Base-by-base conservation (phyloP, 2,888 invertebrate genomes). In the Epirrhoe alternata region DNA sequence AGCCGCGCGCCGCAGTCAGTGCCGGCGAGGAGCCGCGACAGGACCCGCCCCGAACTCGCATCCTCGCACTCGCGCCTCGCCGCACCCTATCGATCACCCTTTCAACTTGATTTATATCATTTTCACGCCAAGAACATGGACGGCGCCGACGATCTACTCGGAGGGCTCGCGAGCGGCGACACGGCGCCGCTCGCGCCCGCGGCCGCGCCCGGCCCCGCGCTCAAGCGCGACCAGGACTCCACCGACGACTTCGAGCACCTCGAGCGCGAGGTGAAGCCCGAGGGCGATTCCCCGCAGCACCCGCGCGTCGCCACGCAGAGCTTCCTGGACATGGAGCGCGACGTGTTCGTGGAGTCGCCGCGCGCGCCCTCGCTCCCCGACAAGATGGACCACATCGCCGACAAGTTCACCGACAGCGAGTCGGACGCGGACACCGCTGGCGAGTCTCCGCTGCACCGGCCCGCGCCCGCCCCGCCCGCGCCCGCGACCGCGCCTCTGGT, bases 161-260 rank as follows among this genome's bases (percentile, higher is more conserved):
- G 86, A 59, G 88, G 85, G 35, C 82, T 89, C 70, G 89, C 85
- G 59, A 84, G 87, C 74, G 91, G 92, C 47, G 92, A 92, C 72
- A 63, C 76, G 16, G 60, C 72, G 58, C 38, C 77, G 72, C 62
- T 71, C 67, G 58, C 58, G 51, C 64, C 62, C 50, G 14, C 67
- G 53, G 24, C 66, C 33, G 60, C 79, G 62, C 74, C 79, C n/a
- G 52, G 16, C 33, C 47, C 53, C 47, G 69, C 76, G 61, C 83
- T 92, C 80, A 93, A 92, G 78, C 94, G 96, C 69, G 96, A 96
- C 74, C 94, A 95, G 80, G 96, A 96, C 83, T 96, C 96, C 35
- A 92, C 95, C 70, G 96, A 96, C 80, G 96, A 96, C 88, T 96
- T 96, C 84, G 96, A 96, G 86, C 96, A 96, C 85, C 90, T 96